A percentile compares a stretch with the other conserved stretches of the same genome.
phyloP scores from a whole-genome alignment of 2,113 vertebrate genomes.

The Sphaerodactylus townsendi region DNA sequence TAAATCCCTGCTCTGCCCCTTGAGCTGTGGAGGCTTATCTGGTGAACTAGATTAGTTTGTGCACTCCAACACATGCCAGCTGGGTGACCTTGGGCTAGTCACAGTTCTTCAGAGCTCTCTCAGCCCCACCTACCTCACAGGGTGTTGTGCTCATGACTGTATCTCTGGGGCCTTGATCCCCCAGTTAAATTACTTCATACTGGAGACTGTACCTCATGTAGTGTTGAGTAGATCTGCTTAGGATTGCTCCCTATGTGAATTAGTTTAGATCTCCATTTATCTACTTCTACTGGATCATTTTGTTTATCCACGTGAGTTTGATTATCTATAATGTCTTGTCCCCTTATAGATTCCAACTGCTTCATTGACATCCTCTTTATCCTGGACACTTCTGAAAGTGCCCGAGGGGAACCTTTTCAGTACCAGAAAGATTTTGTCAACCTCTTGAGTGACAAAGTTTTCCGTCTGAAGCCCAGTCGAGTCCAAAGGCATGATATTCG shows the following conservation, averaged over 20 bases:
- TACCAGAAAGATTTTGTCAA: slow-evolving; percentile 83
- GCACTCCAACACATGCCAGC: too few species aligned
- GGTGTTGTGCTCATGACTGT: background rate
- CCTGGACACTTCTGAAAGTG: slow-evolving; percentile 91
- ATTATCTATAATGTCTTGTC: slow-evolving; percentile 32
- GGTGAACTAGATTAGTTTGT: too few species aligned
- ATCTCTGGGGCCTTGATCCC: background rate
- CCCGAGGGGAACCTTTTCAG: slow-evolving; percentile 77
- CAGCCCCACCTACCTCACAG: too few species aligned
- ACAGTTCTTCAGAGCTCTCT: too few species aligned
- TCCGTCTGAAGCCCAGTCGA: slow-evolving; percentile 66
- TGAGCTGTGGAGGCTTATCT: too few species aligned
- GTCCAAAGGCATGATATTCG: slow-evolving; percentile 71
- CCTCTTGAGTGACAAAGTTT: slow-evolving; percentile 75
- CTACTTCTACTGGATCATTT: background rate
- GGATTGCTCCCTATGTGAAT: background rate
- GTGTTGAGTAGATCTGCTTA: background rate
- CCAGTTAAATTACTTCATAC: background rate
- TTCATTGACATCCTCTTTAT: slow-evolving; percentile 84
- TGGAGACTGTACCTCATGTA: too few species aligned
- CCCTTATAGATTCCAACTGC: slow-evolving; percentile 73
- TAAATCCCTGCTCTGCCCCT: too few species aligned
- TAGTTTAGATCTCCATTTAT: background rate
- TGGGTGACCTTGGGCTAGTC: too few species aligned
- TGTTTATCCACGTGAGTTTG: background rate